Percentiles rank a stretch among this genome's conserved stretches.
phyloP scores from a whole-genome alignment of 2,797 vertebrate genomes.

The Typhlichthys subterraneus region DNA sequence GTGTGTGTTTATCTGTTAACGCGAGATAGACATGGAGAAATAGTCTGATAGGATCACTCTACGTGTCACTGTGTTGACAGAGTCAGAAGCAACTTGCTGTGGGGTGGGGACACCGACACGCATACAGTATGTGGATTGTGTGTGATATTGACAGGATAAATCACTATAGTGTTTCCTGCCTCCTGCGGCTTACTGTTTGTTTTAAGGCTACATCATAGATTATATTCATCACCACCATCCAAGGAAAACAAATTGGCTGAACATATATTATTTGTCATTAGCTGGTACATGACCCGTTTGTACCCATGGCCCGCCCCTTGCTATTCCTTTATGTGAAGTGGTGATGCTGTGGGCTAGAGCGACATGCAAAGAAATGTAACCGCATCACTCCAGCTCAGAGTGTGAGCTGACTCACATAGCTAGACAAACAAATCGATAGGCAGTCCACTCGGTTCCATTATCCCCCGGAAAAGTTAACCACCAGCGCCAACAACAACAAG shows the following conservation, averaged over 20 bases:
- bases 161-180: constrained; percentile 31
- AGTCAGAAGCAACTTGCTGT: neutral
- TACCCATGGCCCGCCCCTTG: constrained; percentile 15
- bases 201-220: constrained; percentile 51
- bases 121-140: neutral
- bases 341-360: constrained; percentile 13
- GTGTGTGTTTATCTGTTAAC: neutral
- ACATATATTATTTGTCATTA: constrained; percentile 66
- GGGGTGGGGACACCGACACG: neutral
- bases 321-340: constrained; percentile 52
- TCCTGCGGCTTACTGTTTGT: constrained; percentile 48
- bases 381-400: constrained; percentile 22
- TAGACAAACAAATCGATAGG: constrained; percentile 69
- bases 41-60: neutral
- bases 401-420: constrained; percentile 42
- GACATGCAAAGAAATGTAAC: constrained; percentile 42
- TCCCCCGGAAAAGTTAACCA: constrained; percentile 59
- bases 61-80: neutral
- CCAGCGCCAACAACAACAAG: constrained; percentile 30
- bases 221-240: constrained; percentile 67
- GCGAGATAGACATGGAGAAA: neutral
- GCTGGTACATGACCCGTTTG: constrained; percentile 57
- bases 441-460: constrained; percentile 61
- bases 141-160: constrained; percentile 19
- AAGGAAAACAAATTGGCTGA: constrained; percentile 62